Conservation (phyloP, 2,797 vertebrate genomes). For the Calcarius lapponicus region DNA sequence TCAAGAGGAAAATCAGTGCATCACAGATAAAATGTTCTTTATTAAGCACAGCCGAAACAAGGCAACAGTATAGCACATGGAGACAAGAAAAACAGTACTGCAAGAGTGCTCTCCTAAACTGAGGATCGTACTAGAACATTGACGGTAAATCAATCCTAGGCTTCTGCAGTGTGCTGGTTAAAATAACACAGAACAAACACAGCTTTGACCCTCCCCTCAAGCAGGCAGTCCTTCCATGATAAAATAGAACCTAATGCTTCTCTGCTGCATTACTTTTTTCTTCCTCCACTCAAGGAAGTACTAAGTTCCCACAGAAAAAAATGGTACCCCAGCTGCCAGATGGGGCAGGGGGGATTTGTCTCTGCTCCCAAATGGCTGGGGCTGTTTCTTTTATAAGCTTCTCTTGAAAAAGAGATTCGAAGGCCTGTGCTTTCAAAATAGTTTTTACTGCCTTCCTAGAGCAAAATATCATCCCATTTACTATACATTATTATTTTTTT, state of each 20-base stretch:
- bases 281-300: not conserved
- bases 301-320: not conserved
- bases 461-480: not conserved
- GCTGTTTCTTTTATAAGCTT: not conserved
- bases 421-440: not conserved
- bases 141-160: not conserved
- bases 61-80: not conserved
- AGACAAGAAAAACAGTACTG: not conserved
- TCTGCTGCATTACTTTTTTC: not conserved
- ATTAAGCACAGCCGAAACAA: not conserved
- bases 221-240: fast-evolving
- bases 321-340: not conserved
- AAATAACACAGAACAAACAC: not conserved
- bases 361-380: not conserved
- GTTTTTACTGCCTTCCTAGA: fast-evolving
- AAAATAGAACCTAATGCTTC: not conserved
- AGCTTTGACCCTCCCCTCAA: not conserved
- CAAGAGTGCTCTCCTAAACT: not conserved
- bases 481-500: not conserved
- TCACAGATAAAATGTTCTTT: not conserved
- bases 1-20: not conserved
- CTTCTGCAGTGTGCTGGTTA: not conserved
- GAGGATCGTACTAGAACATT: not conserved
- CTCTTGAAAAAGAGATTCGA: fast-evolving
- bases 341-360: not conserved